Evolutionary conservation across 2,888 invertebrate species (phyloP), one percentile per base, ranked within the genome.

Genomic region (Pseudococcus longispinus): DNA sequence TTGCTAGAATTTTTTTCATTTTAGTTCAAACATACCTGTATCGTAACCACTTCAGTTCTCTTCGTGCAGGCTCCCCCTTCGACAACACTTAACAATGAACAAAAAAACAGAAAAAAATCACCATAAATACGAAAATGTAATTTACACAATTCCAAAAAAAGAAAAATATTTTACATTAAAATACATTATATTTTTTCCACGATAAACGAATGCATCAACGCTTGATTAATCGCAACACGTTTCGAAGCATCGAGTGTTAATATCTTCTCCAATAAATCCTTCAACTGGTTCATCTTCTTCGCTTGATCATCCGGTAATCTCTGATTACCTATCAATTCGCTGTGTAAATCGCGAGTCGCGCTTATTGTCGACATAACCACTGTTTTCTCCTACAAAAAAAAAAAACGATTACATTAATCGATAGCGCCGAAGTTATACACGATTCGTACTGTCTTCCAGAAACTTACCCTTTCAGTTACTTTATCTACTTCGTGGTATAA

Each of bases 401-500:
- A 3, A 0, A n/a, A n/a, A n/a, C n/a, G n/a, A n/a, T n/a, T 51
- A 46, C 9, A 46, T 46, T 46, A 46, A 46, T 15, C 15, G 3
- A 13, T 11, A 46, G 3, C 44, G 44, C 1, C 13, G 13, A 8
- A 46, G 15, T 46, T 13, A 15, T 15, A 46, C 44, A 46, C 44
- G 44, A 51, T n/a, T n/a, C 3, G 9, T 46, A 3, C 46, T 46
- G 15, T 32, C 70, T 11, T 18, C 84, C 89, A 88, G 88, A 89
- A 90, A 92, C 94, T 94, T 92, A 99, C 99, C 94, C 98, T 93
- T 91, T 99, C 98, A 0, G 99, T 99, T 88, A 99, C 95, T 92
- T 96, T 98, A 91, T 99, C 99, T 89, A 98, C 94, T 92, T 99
- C 99, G 90, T 97, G 97, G 91, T 97, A 99, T 88, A 98, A 92